These are phyloP conservation scores for Anas acuta DNA, from an alignment of 2,797 vertebrate genomes.

Conservation along the genomic window DNA sequence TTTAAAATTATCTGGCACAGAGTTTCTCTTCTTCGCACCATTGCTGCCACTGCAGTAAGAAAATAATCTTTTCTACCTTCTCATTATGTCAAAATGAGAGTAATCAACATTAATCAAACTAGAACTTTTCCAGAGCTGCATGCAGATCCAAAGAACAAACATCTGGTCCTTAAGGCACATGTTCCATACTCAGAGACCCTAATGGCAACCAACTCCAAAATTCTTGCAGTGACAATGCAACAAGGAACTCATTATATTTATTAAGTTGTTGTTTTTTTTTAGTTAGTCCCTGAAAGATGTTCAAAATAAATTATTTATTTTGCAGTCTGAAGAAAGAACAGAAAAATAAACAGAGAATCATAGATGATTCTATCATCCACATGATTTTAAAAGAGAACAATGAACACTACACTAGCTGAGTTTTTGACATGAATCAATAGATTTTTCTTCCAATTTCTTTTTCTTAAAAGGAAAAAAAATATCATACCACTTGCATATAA, in stretches of 20 bases:
- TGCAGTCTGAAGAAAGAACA: not conserved
- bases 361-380: not conserved
- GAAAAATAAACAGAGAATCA: not conserved
- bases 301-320: slow-evolving; percentile 1
- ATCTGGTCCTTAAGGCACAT: not conserved
- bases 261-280: not conserved
- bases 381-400: not conserved
- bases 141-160: not conserved
- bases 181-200: not conserved
- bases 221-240: not conserved
- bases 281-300: not conserved
- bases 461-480: not conserved
- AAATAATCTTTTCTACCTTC: not conserved
- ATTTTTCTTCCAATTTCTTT: not conserved
- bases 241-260: not conserved
- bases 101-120: not conserved
- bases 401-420: not conserved
- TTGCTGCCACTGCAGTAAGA: not conserved
- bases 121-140: not conserved
- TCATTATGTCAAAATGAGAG: not conserved
- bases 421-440: not conserved
- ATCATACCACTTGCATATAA: not conserved
- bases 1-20: not conserved
- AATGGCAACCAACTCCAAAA: not conserved
- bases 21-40: not conserved